A percentile compares a stretch with the other conserved stretches of the same genome.
phyloP scores from a whole-genome alignment of 2,113 vertebrate genomes.

The Plectropomus leopardus region DNA sequence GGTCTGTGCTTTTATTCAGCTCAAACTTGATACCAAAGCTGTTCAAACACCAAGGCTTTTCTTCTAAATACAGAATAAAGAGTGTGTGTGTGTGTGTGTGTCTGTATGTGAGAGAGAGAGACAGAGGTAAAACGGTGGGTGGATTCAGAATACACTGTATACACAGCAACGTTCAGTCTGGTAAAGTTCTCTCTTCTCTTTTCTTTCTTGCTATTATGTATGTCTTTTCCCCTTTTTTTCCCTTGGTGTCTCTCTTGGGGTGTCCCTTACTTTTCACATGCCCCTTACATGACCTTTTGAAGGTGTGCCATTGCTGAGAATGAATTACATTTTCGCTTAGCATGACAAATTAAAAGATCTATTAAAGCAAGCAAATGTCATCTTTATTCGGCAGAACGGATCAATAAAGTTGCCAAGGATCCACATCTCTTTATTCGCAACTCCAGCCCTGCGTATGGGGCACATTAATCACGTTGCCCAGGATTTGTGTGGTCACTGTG shows the following conservation, averaged over 20 bases:
- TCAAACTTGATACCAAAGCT: constrained; percentile 80
- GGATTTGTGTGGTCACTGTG: constrained; percentile 77
- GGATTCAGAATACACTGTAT: background rate
- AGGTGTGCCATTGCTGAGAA: constrained; percentile 32
- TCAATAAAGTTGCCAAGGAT: constrained; percentile 84
- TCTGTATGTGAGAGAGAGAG: constrained; percentile 3
- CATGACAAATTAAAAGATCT: constrained; percentile 80
- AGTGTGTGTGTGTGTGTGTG: background rate
- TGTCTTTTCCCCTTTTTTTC: background rate
- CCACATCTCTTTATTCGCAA: constrained; percentile 71
- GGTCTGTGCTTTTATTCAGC: constrained; percentile 76
- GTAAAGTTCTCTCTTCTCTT: background rate
- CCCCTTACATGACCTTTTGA: constrained; percentile 55
- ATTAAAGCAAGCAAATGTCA: constrained; percentile 82
- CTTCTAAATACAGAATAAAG: constrained; percentile 67
- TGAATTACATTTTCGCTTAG: constrained; percentile 72
- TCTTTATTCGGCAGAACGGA: constrained; percentile 79
- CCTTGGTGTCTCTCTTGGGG: background rate
- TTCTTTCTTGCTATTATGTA: background rate
- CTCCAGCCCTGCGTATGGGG: constrained; percentile 52
- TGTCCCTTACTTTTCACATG: background rate
- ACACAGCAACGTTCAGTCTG: background rate
- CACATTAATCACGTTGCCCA: constrained; percentile 76
- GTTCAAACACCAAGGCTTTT: constrained; percentile 70
- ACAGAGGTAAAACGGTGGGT: constrained; percentile 13